phyloP scores from a whole-genome alignment of 2,797 vertebrate species.

The Rhodeus uyekii region DNA sequence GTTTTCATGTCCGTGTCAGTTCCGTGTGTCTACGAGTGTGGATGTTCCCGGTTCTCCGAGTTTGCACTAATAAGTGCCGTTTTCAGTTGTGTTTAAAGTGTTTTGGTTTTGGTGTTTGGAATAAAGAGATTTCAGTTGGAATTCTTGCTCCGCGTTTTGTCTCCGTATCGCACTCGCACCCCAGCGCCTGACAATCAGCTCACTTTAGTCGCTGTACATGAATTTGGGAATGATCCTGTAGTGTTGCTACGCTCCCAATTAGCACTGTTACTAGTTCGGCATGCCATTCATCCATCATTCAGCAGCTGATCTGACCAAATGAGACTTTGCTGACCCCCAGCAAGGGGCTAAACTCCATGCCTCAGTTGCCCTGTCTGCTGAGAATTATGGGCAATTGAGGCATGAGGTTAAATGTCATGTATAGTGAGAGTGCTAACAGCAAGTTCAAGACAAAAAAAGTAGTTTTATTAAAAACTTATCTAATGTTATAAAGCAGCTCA shows the following conservation, averaged over 20 bases:
- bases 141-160: too few relatives aligned
- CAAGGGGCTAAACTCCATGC: slow-evolving; percentile 85
- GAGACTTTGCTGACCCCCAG: slow-evolving; percentile 88
- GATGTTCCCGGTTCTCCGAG: too few relatives aligned
- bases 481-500: not conserved
- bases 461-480: not conserved
- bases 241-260: slow-evolving; percentile 60
- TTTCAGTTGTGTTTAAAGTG: too few relatives aligned
- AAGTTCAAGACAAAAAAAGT: slow-evolving; percentile 17
- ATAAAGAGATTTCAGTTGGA: too few relatives aligned
- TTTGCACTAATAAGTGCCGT: too few relatives aligned
- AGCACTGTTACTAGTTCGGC: slow-evolving; percentile 57
- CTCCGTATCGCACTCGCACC: too few relatives aligned
- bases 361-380: slow-evolving; percentile 95
- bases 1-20: too few relatives aligned
- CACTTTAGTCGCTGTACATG: not conserved
- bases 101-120: too few relatives aligned
- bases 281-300: slow-evolving; percentile 86
- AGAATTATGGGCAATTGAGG: slow-evolving; percentile 88
- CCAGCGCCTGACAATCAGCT: too few relatives aligned
- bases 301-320: slow-evolving; percentile 87
- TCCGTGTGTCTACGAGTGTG: too few relatives aligned
- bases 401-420: slow-evolving; percentile 72
- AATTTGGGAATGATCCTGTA: slow-evolving; percentile 59
- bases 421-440: slow-evolving; percentile 45